Percentiles rank a stretch among this genome's conserved stretches.
These are phyloP conservation scores for Camptogramma bilineatum DNA, from an alignment of 2,888 invertebrate species.

Conservation along the genomic window DNA sequence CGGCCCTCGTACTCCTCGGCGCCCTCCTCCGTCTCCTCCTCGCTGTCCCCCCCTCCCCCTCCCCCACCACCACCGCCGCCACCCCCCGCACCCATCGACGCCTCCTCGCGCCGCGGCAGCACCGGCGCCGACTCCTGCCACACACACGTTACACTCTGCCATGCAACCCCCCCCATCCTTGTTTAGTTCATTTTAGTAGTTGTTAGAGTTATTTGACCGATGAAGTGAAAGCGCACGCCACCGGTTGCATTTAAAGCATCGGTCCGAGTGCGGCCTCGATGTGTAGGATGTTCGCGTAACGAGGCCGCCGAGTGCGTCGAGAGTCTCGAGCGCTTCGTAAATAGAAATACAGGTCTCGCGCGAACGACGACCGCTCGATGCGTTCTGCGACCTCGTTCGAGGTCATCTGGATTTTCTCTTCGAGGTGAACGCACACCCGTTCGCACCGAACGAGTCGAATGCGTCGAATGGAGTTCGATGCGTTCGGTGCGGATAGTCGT, in stretches of 20 bases:
- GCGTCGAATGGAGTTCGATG: too few relatives aligned
- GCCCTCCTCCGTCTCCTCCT: constrained; percentile 54
- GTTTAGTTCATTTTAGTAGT: neutral
- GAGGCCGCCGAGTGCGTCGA: neutral
- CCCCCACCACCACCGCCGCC: constrained; percentile 48
- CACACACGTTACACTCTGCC: constrained; percentile 17
- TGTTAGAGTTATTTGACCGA: neutral
- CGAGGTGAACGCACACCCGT: too few relatives aligned
- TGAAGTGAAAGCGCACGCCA: neutral
- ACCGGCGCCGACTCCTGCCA: constrained; percentile 56
- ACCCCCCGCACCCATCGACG: constrained; percentile 37
- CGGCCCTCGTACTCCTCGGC: constrained; percentile 63
- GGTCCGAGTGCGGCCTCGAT: neutral
- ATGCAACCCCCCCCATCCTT: neutral
- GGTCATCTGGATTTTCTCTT: neutral
- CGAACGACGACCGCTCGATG: constrained; percentile 5
- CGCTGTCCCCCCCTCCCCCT: constrained; percentile 47
- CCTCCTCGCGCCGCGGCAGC: constrained; percentile 56
- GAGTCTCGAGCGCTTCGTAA: neutral
- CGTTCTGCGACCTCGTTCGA: neutral
- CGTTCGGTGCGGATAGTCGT: too few relatives aligned
- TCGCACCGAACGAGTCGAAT: too few relatives aligned
- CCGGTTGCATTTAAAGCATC: neutral
- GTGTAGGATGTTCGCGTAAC: neutral
- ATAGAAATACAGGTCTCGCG: constrained; percentile 4